Conservation (phyloP, 2,797 vertebrate species). For the Eospalax fontanierii region DNA sequence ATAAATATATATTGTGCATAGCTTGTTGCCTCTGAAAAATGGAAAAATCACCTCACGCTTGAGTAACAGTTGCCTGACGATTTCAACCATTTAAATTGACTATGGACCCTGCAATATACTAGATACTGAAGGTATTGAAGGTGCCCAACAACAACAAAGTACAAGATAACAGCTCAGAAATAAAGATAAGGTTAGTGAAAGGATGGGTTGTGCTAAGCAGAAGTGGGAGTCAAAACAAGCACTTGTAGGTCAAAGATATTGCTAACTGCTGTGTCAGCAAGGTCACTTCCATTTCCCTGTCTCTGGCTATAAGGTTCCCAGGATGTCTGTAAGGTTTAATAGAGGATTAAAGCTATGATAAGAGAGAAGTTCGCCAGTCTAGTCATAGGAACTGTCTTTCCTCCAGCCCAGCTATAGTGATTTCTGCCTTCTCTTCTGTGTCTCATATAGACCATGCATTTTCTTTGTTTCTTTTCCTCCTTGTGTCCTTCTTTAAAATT, state of each 20-base stretch:
- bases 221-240: neutral
- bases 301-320: neutral
- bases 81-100: neutral
- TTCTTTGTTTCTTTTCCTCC: neutral
- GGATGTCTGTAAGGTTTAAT: neutral
- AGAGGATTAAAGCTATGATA: neutral
- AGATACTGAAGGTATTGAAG: neutral
- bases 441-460: neutral
- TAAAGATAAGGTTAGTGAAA: neutral
- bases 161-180: neutral
- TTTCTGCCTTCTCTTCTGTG: neutral
- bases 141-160: neutral
- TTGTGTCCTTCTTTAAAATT: neutral
- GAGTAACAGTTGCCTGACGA: neutral
- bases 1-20: neutral
- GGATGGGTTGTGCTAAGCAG: neutral
- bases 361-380: neutral
- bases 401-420: neutral
- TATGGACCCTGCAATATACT: neutral
- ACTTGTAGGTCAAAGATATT: no score
- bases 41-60: neutral
- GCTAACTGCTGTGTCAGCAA: neutral
- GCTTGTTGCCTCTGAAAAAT: neutral
- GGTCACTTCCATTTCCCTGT: neutral
- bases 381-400: neutral